Evolutionary conservation across 1,140 invertebrate species (phyloP).

Genomic region (Battus philenor): DNA sequence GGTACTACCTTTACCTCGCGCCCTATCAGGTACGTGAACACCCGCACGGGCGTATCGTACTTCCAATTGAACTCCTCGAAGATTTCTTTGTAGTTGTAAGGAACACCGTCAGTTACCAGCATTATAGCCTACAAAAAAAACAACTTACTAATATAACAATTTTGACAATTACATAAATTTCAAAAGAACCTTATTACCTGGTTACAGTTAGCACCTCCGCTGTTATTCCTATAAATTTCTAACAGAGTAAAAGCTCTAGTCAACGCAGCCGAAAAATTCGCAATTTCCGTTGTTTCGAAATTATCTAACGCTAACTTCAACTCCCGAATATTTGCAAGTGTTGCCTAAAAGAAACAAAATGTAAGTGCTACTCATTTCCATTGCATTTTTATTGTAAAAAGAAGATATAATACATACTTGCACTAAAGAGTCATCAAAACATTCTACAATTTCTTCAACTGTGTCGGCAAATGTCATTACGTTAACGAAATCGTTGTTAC

Average conservation of each 20-base stretch:
- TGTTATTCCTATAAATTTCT: slow-evolving; percentile 77
- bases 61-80: slow-evolving; percentile 93
- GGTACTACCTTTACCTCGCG: slow-evolving; percentile 84
- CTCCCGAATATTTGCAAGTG: slow-evolving; percentile 90
- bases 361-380: background rate
- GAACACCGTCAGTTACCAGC: slow-evolving; percentile 98
- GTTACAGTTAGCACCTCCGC: slow-evolving; percentile 80
- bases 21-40: slow-evolving; percentile 98
- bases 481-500: slow-evolving; percentile 99
- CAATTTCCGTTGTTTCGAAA: slow-evolving; percentile 90
- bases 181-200: slow-evolving; percentile 52
- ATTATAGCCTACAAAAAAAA: slow-evolving; percentile 91
- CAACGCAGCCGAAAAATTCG: slow-evolving; percentile 95
- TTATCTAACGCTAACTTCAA: slow-evolving; percentile 87
- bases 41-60: slow-evolving; percentile 87
- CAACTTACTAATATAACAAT: slow-evolving; percentile 28
- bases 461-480: slow-evolving; percentile 91
- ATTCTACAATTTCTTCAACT: slow-evolving; percentile 87
- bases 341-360: slow-evolving; percentile 80
- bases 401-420: slow-evolving; percentile 77
- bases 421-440: slow-evolving; percentile 91
- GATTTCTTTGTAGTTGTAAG: slow-evolving; percentile 93
- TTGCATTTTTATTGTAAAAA: background rate
- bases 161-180: background rate
- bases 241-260: slow-evolving; percentile 93